Base-by-base conservation (phyloP, 1,140 invertebrate species). In the Lethrus apterus region DNA sequence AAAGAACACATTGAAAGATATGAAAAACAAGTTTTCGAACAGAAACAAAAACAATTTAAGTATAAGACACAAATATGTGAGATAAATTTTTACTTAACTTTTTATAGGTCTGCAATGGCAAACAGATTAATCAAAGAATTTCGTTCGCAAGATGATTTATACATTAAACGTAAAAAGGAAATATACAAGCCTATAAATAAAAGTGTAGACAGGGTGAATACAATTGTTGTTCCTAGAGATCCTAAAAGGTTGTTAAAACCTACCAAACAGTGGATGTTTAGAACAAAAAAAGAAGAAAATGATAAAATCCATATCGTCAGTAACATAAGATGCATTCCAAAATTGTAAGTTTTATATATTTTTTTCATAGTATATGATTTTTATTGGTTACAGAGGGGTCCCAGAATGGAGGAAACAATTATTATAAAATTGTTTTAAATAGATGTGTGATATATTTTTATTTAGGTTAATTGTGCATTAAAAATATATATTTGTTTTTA, bases 91-190 rank as follows among this genome's bases (percentile, higher is more conserved):
- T 42, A 26, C 11, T 26, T 26, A 7, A 26, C n/a, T 26, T 7
- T 26, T 34, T 56, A 8, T 44, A 61, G 56, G 48, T 50, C 56
- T 14, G 31, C 43, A 8, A 40, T 51, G 48, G 63, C 63, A 9
- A 63, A 62, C 40, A 54, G 48, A 55, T 31, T 62, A 20, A 63
- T 65, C 18, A 58, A 59, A 48, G 48, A 57, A 44, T 65, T 58
- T 18, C 59, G 58, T 52, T 44, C 35, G 11, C 55, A 63, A 52
- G 63, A 65, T 40, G 50, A 56, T 31, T 10, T 56, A 3, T 55
- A 54, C 41, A 55, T 65, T 15, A 32, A 47, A 26, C 57, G 11
- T 41, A 31, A 18, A 40, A 46, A 17, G 23, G 19, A 48, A 31
- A 7, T 21, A 29, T 30, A 17, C 10, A 33, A 30, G 1, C 21